Conservation (phyloP, 30 jellyfish, hydroid and myxozoan genomes). For the Cassiopea andromeda region DNA sequence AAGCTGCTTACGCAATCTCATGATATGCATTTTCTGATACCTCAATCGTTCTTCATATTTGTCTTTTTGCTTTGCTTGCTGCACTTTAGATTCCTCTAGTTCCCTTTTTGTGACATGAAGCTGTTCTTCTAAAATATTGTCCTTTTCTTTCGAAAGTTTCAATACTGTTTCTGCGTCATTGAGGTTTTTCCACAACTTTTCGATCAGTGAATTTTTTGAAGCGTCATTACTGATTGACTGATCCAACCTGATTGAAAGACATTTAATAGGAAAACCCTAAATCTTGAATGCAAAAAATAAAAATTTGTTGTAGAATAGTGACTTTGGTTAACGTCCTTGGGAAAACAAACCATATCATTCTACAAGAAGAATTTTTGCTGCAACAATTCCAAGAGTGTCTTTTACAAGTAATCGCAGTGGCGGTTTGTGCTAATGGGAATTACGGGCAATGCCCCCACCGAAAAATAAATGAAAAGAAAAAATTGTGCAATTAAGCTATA, state of each 20-base stretch:
- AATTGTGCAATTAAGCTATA: too few species aligned
- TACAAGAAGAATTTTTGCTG: too few species aligned
- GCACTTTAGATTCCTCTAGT: not conserved
- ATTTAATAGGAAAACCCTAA: not conserved
- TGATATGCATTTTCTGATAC: not conserved
- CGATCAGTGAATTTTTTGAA: not conserved
- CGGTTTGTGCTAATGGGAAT: too few species aligned
- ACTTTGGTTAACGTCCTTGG: too few species aligned
- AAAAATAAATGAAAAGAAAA: too few species aligned
- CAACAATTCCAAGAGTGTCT: too few species aligned
- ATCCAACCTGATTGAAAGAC: not conserved
- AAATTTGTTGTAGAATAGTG: too few species aligned
- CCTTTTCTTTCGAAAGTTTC: not conserved
- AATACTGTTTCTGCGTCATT: not conserved
- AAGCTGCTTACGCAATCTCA: not conserved
- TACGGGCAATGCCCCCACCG: too few species aligned
- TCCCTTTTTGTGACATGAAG: not conserved
- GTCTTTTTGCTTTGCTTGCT: not conserved
- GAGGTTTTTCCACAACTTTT: not conserved
- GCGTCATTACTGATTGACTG: not conserved
- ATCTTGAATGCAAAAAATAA: not conserved
- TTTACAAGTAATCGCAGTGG: too few species aligned
- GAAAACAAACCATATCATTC: too few species aligned
- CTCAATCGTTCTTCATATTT: not conserved
- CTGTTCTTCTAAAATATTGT: not conserved